Base-by-base conservation (phyloP, 2,113 vertebrate species). In the Callopanchax toddi region DNA sequence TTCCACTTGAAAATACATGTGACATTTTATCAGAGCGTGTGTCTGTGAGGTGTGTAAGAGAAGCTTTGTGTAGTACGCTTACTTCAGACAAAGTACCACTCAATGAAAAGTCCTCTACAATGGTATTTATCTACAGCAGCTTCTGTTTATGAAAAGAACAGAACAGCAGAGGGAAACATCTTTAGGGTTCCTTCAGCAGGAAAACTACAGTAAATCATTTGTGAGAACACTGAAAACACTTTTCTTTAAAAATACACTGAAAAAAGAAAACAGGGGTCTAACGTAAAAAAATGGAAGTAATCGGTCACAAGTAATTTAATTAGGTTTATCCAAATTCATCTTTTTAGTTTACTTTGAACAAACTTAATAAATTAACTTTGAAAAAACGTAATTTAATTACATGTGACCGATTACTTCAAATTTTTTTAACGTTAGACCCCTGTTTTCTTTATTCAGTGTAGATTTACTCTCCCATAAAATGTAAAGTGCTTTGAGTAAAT, bases 61-160 rank as follows among this genome's bases (percentile, higher is more conserved):
- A 66, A 48, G 48, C 56, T 11, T 34, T 37, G 42, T 76, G 73
- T 66, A 0, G 1, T 42, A 23, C 11, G 32, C 26, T 65, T 23
- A 20, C 25, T 42, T 70, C 39, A 1, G 58, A 43, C 37, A 51
- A 43, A 45, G 29, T 43, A 37, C 32, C 21, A 9, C 9, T 53
- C 3, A 63, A 67, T 55, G 37, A 71, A 82, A 17, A 42, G 1
- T 54, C 48, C 52, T 66, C 46, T 39, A 66, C 44, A 70, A 59
- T 55, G 45, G 43, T 51, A n/a, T 57, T 68, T 45, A 23, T 42
- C 44, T 51, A 26, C 51, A 21, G 49, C 11, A 3, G 23, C 16
- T 57, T 18, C 16, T 15, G 17, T 48, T 25, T 20, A n/a, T 34
- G 17, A 54, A n/a, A 42, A 53, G 58, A 3, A 13, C 1, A 37